Evolutionary conservation across 2,797 vertebrate genomes (phyloP), one percentile per base, ranked within the genome.

Genomic region (Malacoraja senta): DNA sequence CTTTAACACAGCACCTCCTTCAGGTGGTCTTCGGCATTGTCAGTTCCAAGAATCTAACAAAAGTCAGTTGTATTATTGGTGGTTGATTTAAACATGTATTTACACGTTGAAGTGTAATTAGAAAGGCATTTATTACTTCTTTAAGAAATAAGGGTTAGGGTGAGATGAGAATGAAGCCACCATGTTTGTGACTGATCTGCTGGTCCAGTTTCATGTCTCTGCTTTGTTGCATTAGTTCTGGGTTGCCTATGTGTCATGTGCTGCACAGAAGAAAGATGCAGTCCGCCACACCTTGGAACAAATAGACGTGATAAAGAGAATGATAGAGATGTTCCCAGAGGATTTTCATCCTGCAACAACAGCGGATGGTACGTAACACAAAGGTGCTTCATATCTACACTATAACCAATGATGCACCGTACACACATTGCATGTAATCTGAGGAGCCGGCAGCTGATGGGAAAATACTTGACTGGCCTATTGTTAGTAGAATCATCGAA

Each of bases 231-330:
- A 8, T 12, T 19, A 93, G 93, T 93, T 93, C 71, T 93, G 93
- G 93, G 93, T 84, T 68, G 93, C 93, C n/a, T 93, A 68, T 72
- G 93, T 68, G 29, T n/a, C 93, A 10, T 93, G 93, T 63, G n/a
- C 32, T 72, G 24, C 93, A 29, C 93, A 93, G 58, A 68, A 83
- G 61, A 93, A 93, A 74, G 77, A 93, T 71, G 78, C 93, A 26
- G 78, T 83, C 24, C 93, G 81, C 8, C 93, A 68, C 1, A 68
- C 93, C 24, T 44, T 93, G 58, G 93, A 93, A 58, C 93, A 93
- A 84, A 93, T 93, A 29, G 93, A 93, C 58, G 78, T 93, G 44
- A 93, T 93, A 68, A 80, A 80, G 32, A 93, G 93, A 65, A 78
- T 93, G 78, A 26, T 80, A 68, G 38, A 93, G 32, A 65, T 80